A percentile compares a stretch with the other conserved stretches of the same genome.
These are phyloP conservation scores for Scaptomyza cyrtandrae DNA, from an alignment of 2,888 invertebrate species.

Conservation along the genomic window DNA sequence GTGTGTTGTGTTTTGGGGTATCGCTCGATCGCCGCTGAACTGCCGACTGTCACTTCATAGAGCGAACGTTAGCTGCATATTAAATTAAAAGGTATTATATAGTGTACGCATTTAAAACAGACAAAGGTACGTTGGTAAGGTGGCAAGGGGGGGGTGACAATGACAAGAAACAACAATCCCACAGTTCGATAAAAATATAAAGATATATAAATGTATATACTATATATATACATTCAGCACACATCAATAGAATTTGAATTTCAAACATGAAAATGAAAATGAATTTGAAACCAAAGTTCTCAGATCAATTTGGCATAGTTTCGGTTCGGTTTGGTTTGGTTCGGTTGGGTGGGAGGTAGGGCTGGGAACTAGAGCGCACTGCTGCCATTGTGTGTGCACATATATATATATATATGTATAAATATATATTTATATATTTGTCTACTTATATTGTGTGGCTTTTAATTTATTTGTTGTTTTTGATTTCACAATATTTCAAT, in stretches of 20 bases:
- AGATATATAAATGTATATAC: neutral
- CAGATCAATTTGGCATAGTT: slow-evolving; percentile 74
- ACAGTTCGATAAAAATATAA: slow-evolving; percentile 74
- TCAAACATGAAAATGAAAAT: slow-evolving; percentile 39
- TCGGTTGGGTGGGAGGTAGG: neutral
- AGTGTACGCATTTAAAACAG: slow-evolving; percentile 65
- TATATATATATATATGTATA: slow-evolving; percentile 20
- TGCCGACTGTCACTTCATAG: slow-evolving; percentile 61
- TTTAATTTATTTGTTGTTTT: slow-evolving; percentile 78
- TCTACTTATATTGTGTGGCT: slow-evolving; percentile 63
- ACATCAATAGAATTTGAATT: slow-evolving; percentile 78
- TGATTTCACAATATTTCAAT: slow-evolving; percentile 80
- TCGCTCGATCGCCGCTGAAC: slow-evolving; percentile 37
- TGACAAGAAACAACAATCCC: slow-evolving; percentile 41
- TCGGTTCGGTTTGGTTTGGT: slow-evolving; percentile 21
- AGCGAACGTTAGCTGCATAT: slow-evolving; percentile 80
- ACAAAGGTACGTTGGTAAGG: neutral
- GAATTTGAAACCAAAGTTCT: slow-evolving; percentile 59
- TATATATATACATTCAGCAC: slow-evolving; percentile 39
- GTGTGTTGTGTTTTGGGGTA: neutral
- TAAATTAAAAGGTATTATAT: slow-evolving; percentile 81
- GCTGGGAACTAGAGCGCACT: slow-evolving; percentile 78
- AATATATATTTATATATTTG: slow-evolving; percentile 36
- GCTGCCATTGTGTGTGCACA: slow-evolving; percentile 48
- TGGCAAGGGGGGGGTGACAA: slow-evolving; percentile 2